Evolutionary conservation across 1,140 invertebrate species (phyloP).

Genomic region (Drosophila burlai): DNA sequence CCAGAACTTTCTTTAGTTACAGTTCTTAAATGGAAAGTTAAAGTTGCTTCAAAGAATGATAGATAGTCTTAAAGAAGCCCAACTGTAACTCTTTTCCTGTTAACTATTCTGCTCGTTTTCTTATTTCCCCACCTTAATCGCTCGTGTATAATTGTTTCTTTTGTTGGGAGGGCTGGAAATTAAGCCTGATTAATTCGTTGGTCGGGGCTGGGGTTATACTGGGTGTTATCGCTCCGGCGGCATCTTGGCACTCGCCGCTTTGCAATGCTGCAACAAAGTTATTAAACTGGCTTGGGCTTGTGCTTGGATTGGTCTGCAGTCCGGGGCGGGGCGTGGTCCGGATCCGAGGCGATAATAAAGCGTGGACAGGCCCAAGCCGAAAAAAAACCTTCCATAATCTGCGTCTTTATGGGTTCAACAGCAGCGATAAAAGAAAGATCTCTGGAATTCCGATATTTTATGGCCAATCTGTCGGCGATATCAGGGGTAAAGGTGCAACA

Average conservation of each 20-base stretch:
- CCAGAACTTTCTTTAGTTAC: neutral
- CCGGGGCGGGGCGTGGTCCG: slow-evolving; percentile 68
- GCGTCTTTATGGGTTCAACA: slow-evolving; percentile 56
- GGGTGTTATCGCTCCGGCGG: slow-evolving; percentile 58
- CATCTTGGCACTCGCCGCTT: slow-evolving; percentile 49
- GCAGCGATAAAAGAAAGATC: slow-evolving; percentile 37
- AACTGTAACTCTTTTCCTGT: slow-evolving; percentile 13
- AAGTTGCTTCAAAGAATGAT: neutral
- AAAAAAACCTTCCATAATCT: slow-evolving; percentile 27
- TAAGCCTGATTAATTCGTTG: slow-evolving; percentile 81
- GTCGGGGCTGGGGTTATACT: slow-evolving; percentile 15
- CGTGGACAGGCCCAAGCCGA: slow-evolving; percentile 58
- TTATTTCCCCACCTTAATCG: slow-evolving; percentile 30
- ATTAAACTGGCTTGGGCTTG: slow-evolving; percentile 68
- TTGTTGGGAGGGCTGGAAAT: slow-evolving; percentile 61
- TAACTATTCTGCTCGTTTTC: neutral
- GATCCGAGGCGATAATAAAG: slow-evolving; percentile 62
- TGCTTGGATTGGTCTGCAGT: slow-evolving; percentile 67
- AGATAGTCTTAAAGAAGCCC: slow-evolving; percentile 2
- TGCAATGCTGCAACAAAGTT: slow-evolving; percentile 66
- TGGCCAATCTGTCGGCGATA: slow-evolving; percentile 58
- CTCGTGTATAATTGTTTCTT: slow-evolving; percentile 52
- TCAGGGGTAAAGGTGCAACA: slow-evolving; percentile 54
- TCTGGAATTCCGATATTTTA: slow-evolving; percentile 70
- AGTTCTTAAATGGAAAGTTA: neutral